Percentiles rank a stretch among this genome's conserved stretches.
Evolutionary conservation across 2,888 invertebrate genomes (phyloP).

Genomic region (Zootermopsis nevadensis): DNA sequence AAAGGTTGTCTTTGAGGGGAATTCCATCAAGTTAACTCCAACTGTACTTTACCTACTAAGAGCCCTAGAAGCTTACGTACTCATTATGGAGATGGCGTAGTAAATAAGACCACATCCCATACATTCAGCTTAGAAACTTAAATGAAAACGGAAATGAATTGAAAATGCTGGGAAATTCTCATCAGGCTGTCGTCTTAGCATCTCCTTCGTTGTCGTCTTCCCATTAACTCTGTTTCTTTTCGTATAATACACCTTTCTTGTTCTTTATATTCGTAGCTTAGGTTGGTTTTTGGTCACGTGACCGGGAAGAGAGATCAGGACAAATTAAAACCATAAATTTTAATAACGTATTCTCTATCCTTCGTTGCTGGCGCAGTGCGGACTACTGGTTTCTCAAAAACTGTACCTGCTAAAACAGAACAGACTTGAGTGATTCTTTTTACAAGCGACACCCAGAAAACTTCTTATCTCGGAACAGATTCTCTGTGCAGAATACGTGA

Average conservation of each 20-base stretch:
- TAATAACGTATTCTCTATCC: constrained; percentile 48
- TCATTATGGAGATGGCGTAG: constrained; percentile 41
- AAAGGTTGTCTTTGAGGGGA: background rate
- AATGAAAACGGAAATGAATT: constrained; percentile 46
- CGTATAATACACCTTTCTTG: constrained; percentile 6
- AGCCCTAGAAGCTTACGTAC: constrained; percentile 26
- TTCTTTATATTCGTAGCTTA: constrained; percentile 43
- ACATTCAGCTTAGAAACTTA: constrained; percentile 42
- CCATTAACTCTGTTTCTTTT: background rate
- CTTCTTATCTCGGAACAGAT: too few relatives aligned
- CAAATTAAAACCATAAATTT: constrained; percentile 52
- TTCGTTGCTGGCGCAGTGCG: background rate
- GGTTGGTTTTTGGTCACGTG: constrained; percentile 43
- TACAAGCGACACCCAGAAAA: too few relatives aligned
- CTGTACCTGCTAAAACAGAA: too few relatives aligned
- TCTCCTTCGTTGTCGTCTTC: background rate
- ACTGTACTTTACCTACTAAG: background rate
- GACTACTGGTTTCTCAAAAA: background rate
- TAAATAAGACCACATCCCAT: constrained; percentile 34
- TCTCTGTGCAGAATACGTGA: too few relatives aligned
- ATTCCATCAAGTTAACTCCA: constrained; percentile 30
- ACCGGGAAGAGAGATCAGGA: constrained; percentile 46
- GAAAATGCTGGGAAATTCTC: constrained; percentile 42
- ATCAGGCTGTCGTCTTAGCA: constrained; percentile 21
- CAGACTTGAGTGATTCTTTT: too few relatives aligned